Conservation (phyloP, 2,888 invertebrate genomes). For the Dasysyrphus albostriatus region DNA sequence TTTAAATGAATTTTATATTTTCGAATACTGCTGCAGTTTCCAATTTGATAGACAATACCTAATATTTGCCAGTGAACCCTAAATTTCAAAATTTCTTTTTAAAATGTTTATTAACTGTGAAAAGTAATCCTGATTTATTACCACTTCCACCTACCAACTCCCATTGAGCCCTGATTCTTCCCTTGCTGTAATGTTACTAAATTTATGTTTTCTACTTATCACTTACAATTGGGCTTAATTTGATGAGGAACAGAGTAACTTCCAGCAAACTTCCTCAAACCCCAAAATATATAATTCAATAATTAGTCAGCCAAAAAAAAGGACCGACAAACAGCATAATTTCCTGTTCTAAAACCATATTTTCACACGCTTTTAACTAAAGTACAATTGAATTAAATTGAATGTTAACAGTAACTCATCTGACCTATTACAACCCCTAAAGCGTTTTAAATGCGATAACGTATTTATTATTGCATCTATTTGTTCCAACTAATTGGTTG, state of each 20-base stretch:
- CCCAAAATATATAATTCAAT: not conserved
- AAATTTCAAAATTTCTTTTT: too few relatives aligned
- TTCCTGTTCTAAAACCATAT: not conserved
- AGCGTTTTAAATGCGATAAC: not conserved
- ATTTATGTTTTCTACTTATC: too few relatives aligned
- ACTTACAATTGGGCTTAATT: too few relatives aligned
- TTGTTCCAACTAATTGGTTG: conserved; percentile 17
- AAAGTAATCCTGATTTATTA: too few relatives aligned
- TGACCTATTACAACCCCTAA: conserved; percentile 16
- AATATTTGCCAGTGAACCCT: too few relatives aligned
- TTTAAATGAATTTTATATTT: too few relatives aligned
- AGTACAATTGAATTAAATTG: conserved; percentile 22
- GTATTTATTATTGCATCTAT: not conserved
- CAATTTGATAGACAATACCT: too few relatives aligned
- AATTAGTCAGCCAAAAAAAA: not conserved
- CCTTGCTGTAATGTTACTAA: too few relatives aligned
- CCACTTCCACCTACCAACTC: too few relatives aligned
- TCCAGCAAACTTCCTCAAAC: not conserved
- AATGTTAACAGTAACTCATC: conserved; percentile 12
- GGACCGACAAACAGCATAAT: not conserved
- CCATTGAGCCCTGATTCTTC: too few relatives aligned
- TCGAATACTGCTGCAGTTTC: too few relatives aligned
- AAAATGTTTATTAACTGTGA: too few relatives aligned
- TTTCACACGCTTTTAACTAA: conserved; percentile 14
- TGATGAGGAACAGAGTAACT: not conserved